A percentile compares a stretch with the other conserved stretches of the same genome.
Conservation (phyloP, 2,113 vertebrate genomes). For the Centropristis striata region DNA sequence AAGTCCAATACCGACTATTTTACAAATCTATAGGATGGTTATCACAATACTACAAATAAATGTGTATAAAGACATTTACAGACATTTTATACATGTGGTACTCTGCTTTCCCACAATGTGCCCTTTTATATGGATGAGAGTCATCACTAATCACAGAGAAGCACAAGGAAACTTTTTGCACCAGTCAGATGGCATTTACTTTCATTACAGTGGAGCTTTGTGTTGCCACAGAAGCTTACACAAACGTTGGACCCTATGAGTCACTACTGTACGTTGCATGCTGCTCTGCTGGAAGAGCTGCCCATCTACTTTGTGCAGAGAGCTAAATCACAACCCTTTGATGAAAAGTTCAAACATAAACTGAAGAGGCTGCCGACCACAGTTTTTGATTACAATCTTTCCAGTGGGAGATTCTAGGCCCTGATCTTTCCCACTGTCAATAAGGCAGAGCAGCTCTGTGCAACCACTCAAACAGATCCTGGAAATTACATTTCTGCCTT, state of each 20-base stretch:
- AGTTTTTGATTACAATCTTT: constrained; percentile 22
- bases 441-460: background rate
- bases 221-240: constrained; percentile 24
- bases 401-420: constrained; percentile 16
- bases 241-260: constrained; percentile 3
- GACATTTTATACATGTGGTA: background rate
- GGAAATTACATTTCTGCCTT: constrained; percentile 28
- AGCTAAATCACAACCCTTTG: constrained; percentile 22
- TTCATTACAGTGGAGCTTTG: background rate
- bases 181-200: background rate
- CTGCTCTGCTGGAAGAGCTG: constrained; percentile 18
- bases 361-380: constrained; percentile 7
- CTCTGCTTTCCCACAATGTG: background rate
- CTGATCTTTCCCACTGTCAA: constrained; percentile 34
- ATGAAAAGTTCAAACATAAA: constrained; percentile 26
- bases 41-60: background rate
- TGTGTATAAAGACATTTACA: background rate
- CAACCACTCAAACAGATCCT: constrained; percentile 4
- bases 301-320: constrained; percentile 6
- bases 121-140: constrained; percentile 7
- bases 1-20: too few relatives aligned
- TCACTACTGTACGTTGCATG: constrained; percentile 9
- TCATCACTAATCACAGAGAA: background rate
- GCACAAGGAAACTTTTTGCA: background rate
- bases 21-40: background rate